Base-by-base conservation (phyloP, 2,113 vertebrate species). In the Platycercus adscitus region DNA sequence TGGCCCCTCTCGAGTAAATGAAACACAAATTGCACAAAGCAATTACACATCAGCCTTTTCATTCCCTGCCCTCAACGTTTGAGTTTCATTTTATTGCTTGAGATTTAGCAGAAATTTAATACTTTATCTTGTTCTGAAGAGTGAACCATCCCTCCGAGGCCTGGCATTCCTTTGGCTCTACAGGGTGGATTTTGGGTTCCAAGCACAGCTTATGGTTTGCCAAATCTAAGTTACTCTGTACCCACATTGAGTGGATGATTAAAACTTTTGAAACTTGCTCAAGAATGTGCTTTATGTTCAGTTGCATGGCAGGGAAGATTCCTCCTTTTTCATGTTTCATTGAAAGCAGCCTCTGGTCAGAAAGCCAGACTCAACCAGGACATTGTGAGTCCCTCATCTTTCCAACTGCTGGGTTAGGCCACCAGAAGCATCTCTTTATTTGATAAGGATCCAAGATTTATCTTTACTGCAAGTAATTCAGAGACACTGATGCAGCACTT, bases 21-120 rank as follows among this genome's bases (percentile, higher is more conserved):
- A 69, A 95, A 89, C 72, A 89, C 92, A 96, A 95, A 77, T 93
- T 81, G 82, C 91, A 78, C 33, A 5, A 10, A 86, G 77, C 86
- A 88, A 55, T 85, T 72, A 70, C 63, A 52, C 60, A 26, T 60
- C 3, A 2, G 60, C 50, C 47, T 72, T 92, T 75, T 43, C 47
- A 29, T 39, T 50, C 69, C 86, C 56, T 88, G 61, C 58, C 77
- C 80, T 84, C 69, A 31, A 6, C 25, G 37, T 58, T 81, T 21
- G 23, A 82, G 24, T 77, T 78, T 14, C 77, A 66, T 91, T 97
- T 88, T 77, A 49, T 79, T 93, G 71, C 93, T 69, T 21, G 73
- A 85, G 81, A 90, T 93, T 81, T 64, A 65, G 70, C 56, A 88
- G 84, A 88, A 92, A 89, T 89, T 44, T 8, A 69, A 90, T 95